Conservation (phyloP, 2,888 invertebrate genomes). For the Papilio protenor region DNA sequence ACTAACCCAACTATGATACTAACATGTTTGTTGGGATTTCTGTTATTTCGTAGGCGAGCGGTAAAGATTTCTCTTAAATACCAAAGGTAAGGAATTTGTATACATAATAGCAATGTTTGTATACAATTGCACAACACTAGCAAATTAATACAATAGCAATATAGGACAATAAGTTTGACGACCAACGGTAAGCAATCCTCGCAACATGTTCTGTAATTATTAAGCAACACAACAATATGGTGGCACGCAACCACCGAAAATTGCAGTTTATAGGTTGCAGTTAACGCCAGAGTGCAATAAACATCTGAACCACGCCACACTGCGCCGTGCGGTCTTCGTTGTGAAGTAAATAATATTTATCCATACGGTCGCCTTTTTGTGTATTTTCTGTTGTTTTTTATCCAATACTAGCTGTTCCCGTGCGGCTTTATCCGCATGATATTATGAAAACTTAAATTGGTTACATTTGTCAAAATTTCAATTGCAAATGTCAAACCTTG, state of each 20-base stretch:
- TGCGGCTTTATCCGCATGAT: background rate
- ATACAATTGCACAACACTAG: background rate
- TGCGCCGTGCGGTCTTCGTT: constrained; percentile 19
- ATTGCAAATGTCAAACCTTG: too few species aligned
- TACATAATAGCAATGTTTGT: too few species aligned
- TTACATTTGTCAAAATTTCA: too few species aligned
- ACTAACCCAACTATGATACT: too few species aligned
- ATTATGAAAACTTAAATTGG: too few species aligned
- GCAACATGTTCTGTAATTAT: constrained; percentile 26
- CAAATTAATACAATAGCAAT: background rate
- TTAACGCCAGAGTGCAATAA: constrained; percentile 35
- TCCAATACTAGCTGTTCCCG: background rate
- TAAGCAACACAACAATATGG: constrained; percentile 26
- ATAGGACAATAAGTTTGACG: constrained; percentile 22
- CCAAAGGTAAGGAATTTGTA: too few species aligned
- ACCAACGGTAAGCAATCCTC: constrained; percentile 2
- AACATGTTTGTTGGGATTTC: too few species aligned
- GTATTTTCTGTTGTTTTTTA: background rate
- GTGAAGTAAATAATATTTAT: constrained; percentile 36
- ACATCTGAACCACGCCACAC: constrained; percentile 30
- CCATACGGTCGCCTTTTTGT: constrained; percentile 14
- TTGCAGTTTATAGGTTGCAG: constrained; percentile 37
- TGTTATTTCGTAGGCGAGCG: too few species aligned
- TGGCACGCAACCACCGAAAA: constrained; percentile 27
- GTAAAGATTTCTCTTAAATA: too few species aligned